Base-by-base conservation (phyloP, 2,113 vertebrate genomes). In the Corythoichthys intestinalis region DNA sequence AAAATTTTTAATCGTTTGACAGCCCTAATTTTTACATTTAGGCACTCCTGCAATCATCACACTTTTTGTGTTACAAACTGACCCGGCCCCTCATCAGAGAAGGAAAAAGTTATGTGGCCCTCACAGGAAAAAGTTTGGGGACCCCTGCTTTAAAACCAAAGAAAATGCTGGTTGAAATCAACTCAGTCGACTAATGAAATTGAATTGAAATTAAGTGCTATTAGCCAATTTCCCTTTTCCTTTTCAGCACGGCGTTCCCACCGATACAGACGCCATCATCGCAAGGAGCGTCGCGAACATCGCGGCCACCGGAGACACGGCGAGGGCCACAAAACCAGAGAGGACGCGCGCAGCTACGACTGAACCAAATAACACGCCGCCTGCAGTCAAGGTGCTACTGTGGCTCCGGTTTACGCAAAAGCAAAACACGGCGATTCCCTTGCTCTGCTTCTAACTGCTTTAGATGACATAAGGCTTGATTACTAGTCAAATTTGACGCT, bases 201-300 rank as follows among this genome's bases (percentile, higher is more conserved):
- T n/a, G n/a, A n/a, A n/a, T n/a, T n/a, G 12, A 34, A 9, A 11
- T 28, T 10, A 28, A 28, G 11, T 20, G 9, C 17, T 10, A n/a
- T 54, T 44, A 1, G 1, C 9, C 41, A 5, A 41, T 4, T 41
- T 41, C 39, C 39, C 6, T 41, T 34, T 39, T 48, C 6, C 3
- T 44, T 54, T 58, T 63, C 85, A 98, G 96, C 95, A 77, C 92
- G 94, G 59, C 90, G 94, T 68, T 93, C 94, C 4, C 95, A 96
- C 79, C 92, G 94, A 6, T 94, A 93, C 73, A 85, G 91, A 64
- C 95, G 91, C 62, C 96, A 89, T 54, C 95, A 90, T 82, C 96
- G 91, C 58, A 86, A 72, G 72, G 88, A 92, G 11, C 94, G 65
- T 76, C 93, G 91, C n/a, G 95, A 97, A 39, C 92, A 87, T 65